Evolutionary conservation across 2,888 invertebrate species (phyloP), one percentile per base, ranked within the genome.

Genomic region (Endomychus coccineus): DNA sequence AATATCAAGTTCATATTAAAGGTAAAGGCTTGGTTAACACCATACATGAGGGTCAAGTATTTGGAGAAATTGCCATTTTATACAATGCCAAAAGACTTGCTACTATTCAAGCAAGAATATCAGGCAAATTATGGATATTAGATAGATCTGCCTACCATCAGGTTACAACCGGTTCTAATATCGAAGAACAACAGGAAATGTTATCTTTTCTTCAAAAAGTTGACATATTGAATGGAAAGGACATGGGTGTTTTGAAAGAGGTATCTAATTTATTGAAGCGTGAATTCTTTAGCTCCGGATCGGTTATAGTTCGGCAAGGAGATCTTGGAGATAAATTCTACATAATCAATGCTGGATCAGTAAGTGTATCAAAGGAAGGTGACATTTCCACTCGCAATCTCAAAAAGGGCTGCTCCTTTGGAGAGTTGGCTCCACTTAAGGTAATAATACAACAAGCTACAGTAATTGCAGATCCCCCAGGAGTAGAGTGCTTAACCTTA

Each of bases 81-180:
- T 95, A 95, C 67, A 92, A 91, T 67, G 91, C 92, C 21, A 89
- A 86, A 55, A 72, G 94, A 44, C 83, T 88, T 46, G 91, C 92
- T 1, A 86, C 90, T 0, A 83, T 94, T 40, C 72, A 77, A 67
- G 85, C 88, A 83, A 82, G 52, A 73, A 83, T 80, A 11, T 73
- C 79, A 50, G 83, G 88, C 7, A 80, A 80, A 57, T 80, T 94
- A 50, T 95, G 94, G 94, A 86, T 83, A 16, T 70, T 95, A 49
- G 86, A 91, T 58, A 73, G 92, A 40, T 73, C 78, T 32, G 83
- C 84, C 4, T 95, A 92, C 66, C 85, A 91, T 55, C 80, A 84
- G 49, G 84, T 94, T 32, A 90, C 92, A 84, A 81, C 90, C 61
- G 77, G 80, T 47, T 84, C 84, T 6, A 89, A 88, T 0, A 77